Evolutionary conservation across 2,888 invertebrate genomes (phyloP).

Genomic region (Ectemnius lituratus): DNA sequence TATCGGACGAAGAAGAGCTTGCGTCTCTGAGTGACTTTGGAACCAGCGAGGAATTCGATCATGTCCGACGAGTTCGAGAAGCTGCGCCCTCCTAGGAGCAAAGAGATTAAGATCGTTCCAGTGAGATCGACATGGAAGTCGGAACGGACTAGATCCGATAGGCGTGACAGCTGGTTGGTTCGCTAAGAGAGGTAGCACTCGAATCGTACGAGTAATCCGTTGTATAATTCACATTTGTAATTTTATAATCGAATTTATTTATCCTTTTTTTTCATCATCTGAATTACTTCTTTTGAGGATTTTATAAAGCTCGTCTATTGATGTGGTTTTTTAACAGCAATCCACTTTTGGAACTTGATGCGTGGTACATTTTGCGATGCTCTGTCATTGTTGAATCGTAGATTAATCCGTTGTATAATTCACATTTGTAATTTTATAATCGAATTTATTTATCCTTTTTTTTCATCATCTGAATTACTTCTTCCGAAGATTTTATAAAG

Average conservation of each 20-base stretch:
- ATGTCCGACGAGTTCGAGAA: constrained; percentile 36
- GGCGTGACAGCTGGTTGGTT: constrained; percentile 70
- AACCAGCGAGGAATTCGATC: neutral
- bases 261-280: too few species aligned
- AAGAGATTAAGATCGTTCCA: constrained; percentile 23
- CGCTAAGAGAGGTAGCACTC: constrained; percentile 43
- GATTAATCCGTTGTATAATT: neutral
- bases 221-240: too few species aligned
- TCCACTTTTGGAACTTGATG: too few species aligned
- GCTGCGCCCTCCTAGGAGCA: constrained; percentile 12
- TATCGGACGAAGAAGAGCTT: too few species aligned
- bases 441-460: too few species aligned
- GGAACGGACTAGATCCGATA: constrained; percentile 32
- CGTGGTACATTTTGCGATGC: neutral
- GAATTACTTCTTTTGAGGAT: too few species aligned
- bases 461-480: too few species aligned
- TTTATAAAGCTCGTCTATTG: too few species aligned
- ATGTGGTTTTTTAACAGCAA: too few species aligned
- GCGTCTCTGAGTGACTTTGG: neutral
- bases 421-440: too few species aligned
- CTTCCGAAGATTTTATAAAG: too few species aligned
- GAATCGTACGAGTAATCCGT: neutral
- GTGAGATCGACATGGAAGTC: constrained; percentile 37
- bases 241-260: too few species aligned
- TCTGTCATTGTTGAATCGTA: constrained; percentile 27